Evolutionary conservation across 2,888 invertebrate genomes (phyloP).

Genomic region (Cheilosia variabilis): DNA sequence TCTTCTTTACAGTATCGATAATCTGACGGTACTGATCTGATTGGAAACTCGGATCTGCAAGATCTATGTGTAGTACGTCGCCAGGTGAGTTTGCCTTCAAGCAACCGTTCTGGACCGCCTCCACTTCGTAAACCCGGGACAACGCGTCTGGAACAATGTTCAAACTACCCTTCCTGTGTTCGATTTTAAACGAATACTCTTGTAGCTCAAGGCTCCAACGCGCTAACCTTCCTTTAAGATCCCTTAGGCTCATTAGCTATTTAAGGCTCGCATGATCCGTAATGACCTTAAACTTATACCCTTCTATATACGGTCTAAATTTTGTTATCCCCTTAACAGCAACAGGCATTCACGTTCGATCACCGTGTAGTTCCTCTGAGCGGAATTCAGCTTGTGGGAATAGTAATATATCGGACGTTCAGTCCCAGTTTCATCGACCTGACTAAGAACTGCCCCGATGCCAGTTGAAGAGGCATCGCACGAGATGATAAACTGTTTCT

Average conservation of each 20-base stretch:
- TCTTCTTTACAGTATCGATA: background rate
- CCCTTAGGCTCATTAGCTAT: conserved; percentile 5
- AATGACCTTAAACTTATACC: background rate
- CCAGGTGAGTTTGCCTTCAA: no score
- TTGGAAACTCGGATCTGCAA: background rate
- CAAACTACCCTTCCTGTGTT: background rate
- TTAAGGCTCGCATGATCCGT: conserved; percentile 5
- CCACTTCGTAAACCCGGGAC: no score
- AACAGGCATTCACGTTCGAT: conserved; percentile 30
- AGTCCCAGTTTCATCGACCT: background rate
- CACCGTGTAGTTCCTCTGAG: conserved; percentile 1
- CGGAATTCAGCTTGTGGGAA: conserved; percentile 22
- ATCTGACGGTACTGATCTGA: background rate
- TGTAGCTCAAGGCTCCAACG: conserved; percentile 14
- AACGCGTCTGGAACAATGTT: conserved; percentile 9
- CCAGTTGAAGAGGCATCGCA: conserved; percentile 3
- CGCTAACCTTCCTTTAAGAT: conserved; percentile 11
- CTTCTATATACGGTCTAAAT: conserved; percentile 16
- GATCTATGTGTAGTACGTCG: background rate
- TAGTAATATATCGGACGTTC: conserved; percentile 14
- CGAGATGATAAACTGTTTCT: background rate
- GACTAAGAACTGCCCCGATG: conserved; percentile 21
- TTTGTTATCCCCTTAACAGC: background rate
- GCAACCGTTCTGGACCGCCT: no score
- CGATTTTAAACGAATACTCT: background rate